A percentile compares a stretch with the other conserved stretches of the same genome.
Conservation (phyloP, 2,113 vertebrate genomes). For the Strix uralensis region DNA sequence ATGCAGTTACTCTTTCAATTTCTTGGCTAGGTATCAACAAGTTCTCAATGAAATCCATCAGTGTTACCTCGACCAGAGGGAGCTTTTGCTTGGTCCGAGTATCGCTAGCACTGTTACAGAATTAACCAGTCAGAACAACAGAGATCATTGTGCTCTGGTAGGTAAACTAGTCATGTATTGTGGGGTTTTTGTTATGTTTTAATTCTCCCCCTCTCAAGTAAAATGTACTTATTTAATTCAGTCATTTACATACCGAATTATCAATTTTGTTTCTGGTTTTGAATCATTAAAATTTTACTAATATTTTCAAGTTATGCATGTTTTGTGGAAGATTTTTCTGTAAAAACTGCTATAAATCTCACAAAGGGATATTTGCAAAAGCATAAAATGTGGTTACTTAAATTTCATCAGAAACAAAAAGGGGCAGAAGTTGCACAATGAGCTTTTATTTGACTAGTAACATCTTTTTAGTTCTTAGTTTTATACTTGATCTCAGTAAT, state of each 20-base stretch:
- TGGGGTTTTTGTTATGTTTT: neutral
- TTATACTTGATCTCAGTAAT: neutral
- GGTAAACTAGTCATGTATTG: neutral
- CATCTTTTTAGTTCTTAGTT: neutral
- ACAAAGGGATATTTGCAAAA: neutral
- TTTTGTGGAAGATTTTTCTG: neutral
- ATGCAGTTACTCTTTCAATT: neutral
- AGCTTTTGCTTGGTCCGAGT: conserved; percentile 88
- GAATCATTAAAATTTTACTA: neutral
- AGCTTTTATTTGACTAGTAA: neutral
- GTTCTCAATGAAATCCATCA: conserved; percentile 92
- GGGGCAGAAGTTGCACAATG: neutral
- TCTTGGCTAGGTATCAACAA: conserved; percentile 86
- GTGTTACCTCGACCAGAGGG: conserved; percentile 94
- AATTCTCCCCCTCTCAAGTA: neutral
- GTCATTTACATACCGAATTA: neutral
- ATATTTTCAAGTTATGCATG: neutral
- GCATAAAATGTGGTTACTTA: neutral
- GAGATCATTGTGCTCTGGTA: conserved; percentile 98
- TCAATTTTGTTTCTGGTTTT: neutral
- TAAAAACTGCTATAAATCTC: neutral
- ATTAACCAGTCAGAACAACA: conserved; percentile 91
- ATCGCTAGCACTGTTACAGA: conserved; percentile 93
- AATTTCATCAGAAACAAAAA: neutral
- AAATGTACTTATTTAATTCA: neutral